Base-by-base conservation (phyloP, 2,797 vertebrate genomes). In the Tadarida brasiliensis region DNA sequence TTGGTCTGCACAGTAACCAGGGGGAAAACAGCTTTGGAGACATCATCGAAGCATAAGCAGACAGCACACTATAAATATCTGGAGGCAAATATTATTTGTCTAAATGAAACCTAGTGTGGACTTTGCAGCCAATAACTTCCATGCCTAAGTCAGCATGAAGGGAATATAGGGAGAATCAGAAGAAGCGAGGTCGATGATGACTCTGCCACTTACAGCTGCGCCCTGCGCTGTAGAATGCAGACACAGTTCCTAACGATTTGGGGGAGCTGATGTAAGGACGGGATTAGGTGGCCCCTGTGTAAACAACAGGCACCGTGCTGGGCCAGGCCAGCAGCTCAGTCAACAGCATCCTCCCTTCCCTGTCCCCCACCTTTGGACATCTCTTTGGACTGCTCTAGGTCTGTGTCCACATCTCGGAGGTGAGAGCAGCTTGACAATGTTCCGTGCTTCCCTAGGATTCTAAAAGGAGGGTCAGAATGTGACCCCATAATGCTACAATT, bases 61-160 rank as follows among this genome's bases (percentile, higher is more conserved):
- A 95, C 83, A 91, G 56, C 7, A 73, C 30, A 33, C 70, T 74
- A 47, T 65, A 91, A 90, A 92, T 80, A 73, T 51, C 93, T 86
- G n/a, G 56, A 96, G 33, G 80, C 56, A 93, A 95, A 59, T 77
- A 80, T 56, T 95, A 15, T 93, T 90, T 94, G 95, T 92, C 59
- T 95, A 76, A 67, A 90, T 76, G 87, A 94, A 96, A 88, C n/a
- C 93, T 54, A 57, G 19, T 95, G 54, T n/a, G 39, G 28, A 86
- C 74, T 92, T 67, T 59, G 33, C 63, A 88, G 87, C 15, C 86
- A 87, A 33, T 11, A 19, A 0, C 26, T 88, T 77, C 22, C 74
- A 39, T 71, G 67, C 73, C 63, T 87, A 71, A 94, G 90, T 87
- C 22, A 70, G 68, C 26, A 70, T 86, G 8, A 80, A 82, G 26